Percentiles rank a stretch among this genome's conserved stretches.
phyloP scores from a whole-genome alignment of 2,113 vertebrate genomes.

The Campylorhamphus procurvoides region DNA sequence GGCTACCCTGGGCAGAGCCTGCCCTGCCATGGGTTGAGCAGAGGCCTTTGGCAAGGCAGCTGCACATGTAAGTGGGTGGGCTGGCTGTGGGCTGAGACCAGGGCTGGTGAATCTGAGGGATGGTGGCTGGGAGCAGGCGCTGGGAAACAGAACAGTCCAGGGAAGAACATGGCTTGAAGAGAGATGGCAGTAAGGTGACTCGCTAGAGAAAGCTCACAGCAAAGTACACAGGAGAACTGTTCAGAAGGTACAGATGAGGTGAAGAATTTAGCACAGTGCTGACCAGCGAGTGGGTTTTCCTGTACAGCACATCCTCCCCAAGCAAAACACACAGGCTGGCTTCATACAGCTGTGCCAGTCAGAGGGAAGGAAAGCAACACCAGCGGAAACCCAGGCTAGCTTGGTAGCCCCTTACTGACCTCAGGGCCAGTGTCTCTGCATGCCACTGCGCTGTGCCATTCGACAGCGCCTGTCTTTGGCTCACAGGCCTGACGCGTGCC shows the following conservation, averaged over 20 bases:
- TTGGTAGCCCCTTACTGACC: neutral
- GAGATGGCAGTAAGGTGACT: neutral
- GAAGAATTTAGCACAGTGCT: neutral
- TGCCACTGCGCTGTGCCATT: neutral
- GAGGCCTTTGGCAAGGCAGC: neutral
- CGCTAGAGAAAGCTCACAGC: neutral
- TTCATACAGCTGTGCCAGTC: neutral
- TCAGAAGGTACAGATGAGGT: neutral
- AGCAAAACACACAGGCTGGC: neutral
- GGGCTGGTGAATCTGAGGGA: neutral
- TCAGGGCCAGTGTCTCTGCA: neutral
- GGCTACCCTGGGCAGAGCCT: rapidly evolving
- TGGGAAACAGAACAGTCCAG: neutral
- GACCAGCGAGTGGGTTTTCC: neutral
- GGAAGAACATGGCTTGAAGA: neutral
- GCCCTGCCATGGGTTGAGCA: neutral
- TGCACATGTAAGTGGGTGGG: neutral
- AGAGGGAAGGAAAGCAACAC: neutral
- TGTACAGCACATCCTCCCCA: neutral
- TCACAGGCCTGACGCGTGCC: neutral
- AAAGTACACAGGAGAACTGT: neutral
- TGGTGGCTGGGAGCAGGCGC: neutral
- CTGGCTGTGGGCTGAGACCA: neutral
- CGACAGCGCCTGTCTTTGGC: neutral
- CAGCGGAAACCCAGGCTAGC: neutral